Percentiles rank a stretch among this genome's conserved stretches.
These are phyloP conservation scores for Semibalanus balanoides DNA, from an alignment of 1,140 invertebrate species.

Conservation along the genomic window DNA sequence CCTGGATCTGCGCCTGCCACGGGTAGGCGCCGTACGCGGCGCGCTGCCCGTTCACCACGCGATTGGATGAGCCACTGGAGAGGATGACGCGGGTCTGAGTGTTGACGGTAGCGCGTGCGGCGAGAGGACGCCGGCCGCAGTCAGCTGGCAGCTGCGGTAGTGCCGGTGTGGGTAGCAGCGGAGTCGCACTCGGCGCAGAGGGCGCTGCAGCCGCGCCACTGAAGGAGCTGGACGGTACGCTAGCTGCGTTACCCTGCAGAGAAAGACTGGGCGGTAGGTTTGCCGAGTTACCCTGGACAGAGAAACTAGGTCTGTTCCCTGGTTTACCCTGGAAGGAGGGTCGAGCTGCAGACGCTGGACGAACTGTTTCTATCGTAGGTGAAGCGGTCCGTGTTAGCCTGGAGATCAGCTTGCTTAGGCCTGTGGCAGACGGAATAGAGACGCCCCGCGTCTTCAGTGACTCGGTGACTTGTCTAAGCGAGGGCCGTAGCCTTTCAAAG, in stretches of 20 bases:
- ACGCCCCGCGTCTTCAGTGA: background rate
- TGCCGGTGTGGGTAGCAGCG: too few species aligned
- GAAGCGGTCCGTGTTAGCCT: too few species aligned
- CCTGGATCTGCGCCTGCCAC: slow-evolving; percentile 19
- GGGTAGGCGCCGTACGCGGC: slow-evolving; percentile 9
- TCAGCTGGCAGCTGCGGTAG: background rate
- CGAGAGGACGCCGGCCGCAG: background rate
- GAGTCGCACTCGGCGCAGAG: too few species aligned
- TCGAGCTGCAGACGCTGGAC: too few species aligned
- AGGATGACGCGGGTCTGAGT: background rate
- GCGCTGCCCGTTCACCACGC: background rate
- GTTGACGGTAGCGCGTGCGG: background rate
- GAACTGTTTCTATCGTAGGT: too few species aligned
- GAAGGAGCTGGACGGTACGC: background rate
- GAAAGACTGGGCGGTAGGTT: background rate
- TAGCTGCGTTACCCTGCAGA: too few species aligned
- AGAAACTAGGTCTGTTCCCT: too few species aligned
- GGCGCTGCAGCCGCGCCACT: background rate
- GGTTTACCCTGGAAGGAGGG: too few species aligned
- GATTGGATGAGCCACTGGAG: background rate
- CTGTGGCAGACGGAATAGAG: too few species aligned
- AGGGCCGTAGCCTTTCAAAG: background rate
- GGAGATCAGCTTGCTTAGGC: too few species aligned
- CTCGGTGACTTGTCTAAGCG: background rate
- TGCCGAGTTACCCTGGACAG: too few species aligned